A percentile compares a stretch with the other conserved stretches of the same genome.
Evolutionary conservation across 2,113 vertebrate species (phyloP).

Genomic region (Anhinga anhinga): DNA sequence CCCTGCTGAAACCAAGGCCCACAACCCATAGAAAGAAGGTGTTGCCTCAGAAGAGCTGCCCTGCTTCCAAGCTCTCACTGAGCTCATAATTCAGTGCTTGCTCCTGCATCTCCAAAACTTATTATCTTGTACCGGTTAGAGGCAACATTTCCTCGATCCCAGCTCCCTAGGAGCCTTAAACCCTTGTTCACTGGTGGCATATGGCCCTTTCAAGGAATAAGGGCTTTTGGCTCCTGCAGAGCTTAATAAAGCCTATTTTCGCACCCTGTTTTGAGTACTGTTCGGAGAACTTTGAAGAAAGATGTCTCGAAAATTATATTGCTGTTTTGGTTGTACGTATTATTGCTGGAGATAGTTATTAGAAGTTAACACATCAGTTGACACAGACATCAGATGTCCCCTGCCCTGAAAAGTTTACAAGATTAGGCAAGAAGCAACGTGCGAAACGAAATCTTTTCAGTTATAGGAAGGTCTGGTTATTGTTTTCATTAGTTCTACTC

Average conservation of each 20-base stretch:
- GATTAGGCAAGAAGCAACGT: background rate
- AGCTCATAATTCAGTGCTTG: background rate
- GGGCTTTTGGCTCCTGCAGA: background rate
- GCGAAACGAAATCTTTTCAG: background rate
- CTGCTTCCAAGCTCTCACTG: background rate
- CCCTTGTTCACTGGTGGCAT: background rate
- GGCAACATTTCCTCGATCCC: background rate
- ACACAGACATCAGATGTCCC: background rate
- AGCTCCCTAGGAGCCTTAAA: background rate
- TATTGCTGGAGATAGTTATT: background rate
- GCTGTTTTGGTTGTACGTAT: background rate
- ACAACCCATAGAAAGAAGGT: background rate
- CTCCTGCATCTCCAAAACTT: background rate
- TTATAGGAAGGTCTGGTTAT: background rate
- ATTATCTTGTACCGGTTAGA: background rate
- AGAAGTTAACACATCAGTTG: background rate
- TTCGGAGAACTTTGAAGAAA: background rate
- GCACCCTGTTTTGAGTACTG: background rate
- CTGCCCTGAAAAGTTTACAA: background rate
- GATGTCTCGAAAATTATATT: background rate
- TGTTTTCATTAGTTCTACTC: background rate
- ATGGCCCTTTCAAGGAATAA: background rate
- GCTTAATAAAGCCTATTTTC: background rate
- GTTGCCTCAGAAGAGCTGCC: background rate
- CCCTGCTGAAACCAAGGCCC: background rate